A percentile compares a stretch with the other conserved stretches of the same genome.
phyloP scores from a whole-genome alignment of 2,888 invertebrate genomes.

The Agonopterix alstromeriana region DNA sequence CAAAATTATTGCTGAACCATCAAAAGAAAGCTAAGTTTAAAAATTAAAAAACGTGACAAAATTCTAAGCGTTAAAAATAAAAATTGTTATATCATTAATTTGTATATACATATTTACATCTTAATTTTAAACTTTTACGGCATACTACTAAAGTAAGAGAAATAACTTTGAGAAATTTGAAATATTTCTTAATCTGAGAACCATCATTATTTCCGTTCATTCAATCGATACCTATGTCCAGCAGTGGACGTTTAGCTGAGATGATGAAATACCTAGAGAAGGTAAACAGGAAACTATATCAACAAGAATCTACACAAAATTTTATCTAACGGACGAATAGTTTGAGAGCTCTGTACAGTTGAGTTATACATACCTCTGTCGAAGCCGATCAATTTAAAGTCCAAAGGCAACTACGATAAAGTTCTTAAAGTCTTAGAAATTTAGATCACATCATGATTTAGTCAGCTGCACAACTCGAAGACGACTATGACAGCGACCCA shows the following conservation, averaged over 20 bases:
- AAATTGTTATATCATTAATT: conserved; percentile 59
- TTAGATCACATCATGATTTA: conserved; percentile 13
- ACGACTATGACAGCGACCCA: conserved; percentile 53
- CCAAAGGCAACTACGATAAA: not conserved
- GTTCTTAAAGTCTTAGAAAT: not conserved
- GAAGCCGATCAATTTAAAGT: conserved; percentile 21
- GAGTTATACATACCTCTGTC: conserved; percentile 10
- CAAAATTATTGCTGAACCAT: no score
- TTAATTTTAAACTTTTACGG: conserved; percentile 34
- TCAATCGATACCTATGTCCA: no score
- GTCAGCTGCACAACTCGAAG: conserved; percentile 60
- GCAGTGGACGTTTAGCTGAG: not conserved
- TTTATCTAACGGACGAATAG: conserved; percentile 54
- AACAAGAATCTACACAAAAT: conserved; percentile 29
- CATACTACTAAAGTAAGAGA: conserved; percentile 45
- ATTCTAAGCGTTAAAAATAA: conserved; percentile 47
- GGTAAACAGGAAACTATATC: conserved; percentile 29
- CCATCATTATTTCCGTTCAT: conserved; percentile 10
- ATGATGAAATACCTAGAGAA: conserved; percentile 10
- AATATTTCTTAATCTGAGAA: conserved; percentile 24
- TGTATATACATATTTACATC: conserved; percentile 75
- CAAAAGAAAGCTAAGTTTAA: not conserved
- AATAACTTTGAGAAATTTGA: conserved; percentile 32
- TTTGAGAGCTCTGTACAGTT: conserved; percentile 45
- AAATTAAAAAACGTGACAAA: conserved; percentile 31